Percentiles rank a stretch among this genome's conserved stretches.
These are phyloP conservation scores for Entomobrya multifasciata DNA, from an alignment of 2,888 invertebrate genomes.

Conservation along the genomic window DNA sequence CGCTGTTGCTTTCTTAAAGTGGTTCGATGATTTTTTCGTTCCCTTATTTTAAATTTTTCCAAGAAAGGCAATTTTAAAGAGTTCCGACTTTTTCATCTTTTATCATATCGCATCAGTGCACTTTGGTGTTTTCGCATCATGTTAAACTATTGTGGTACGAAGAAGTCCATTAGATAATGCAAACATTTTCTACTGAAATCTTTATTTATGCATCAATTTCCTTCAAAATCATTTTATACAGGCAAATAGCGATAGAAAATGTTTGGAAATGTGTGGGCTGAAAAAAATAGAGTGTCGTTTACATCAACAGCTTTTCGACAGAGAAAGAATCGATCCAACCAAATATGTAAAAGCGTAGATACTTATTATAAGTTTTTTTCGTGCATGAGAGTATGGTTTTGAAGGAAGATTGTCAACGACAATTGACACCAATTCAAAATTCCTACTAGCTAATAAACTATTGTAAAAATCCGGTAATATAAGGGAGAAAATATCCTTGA, in stretches of 20 bases:
- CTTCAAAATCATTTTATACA: neutral
- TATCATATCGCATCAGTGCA: constrained; percentile 14
- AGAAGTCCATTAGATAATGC: neutral
- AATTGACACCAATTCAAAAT: constrained; percentile 19
- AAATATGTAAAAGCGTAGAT: no score
- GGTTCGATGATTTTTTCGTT: neutral
- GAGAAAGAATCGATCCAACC: no score
- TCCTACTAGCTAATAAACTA: neutral
- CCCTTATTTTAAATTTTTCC: constrained; percentile 9
- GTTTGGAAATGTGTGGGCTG: no score
- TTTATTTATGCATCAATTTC: neutral
- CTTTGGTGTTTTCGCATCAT: constrained; percentile 11
- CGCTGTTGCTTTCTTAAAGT: neutral
- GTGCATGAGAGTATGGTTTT: no score
- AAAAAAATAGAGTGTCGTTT: no score
- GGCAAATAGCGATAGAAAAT: no score
- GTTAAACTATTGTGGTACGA: neutral
- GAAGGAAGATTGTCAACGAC: neutral
- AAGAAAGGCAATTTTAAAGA: constrained; percentile 29
- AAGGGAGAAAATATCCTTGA: constrained; percentile 11
- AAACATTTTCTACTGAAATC: constrained; percentile 9
- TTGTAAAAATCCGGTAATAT: constrained; percentile 18
- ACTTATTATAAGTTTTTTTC: no score
- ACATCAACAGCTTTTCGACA: no score
- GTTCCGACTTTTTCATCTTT: constrained; percentile 23